Base-by-base conservation (phyloP, 2,888 invertebrate species). In the Cosmia trapezina region DNA sequence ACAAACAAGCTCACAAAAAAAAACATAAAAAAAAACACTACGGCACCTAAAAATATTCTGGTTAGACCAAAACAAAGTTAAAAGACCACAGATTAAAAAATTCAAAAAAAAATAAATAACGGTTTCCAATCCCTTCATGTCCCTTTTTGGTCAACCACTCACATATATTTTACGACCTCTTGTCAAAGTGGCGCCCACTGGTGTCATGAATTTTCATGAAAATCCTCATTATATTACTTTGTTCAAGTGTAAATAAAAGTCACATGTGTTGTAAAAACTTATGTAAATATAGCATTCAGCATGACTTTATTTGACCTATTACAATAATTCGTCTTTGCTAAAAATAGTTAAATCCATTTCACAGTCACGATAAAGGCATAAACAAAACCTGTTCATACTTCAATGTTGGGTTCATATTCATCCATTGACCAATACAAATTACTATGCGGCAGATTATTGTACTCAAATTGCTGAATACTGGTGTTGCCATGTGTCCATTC, bases 171-270 rank as follows among this genome's bases (percentile, higher is more conserved):
- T 28, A 28, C 37, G 28, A 28, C 28, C 28, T 28, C 28, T 28
- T 28, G 28, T 28, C 28, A 28, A 28, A 28, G 28, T 28, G 28
- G 28, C 28, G 28, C 28, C 28, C 1, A 28, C 28, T 28, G 28
- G 28, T 28, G 28, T 1, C 28, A 28, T 28, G 28, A 28, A 28
- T 28, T 28, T 28, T 28, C 28, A 28, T 28, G 28, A 28, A 28
- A 28, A 28, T 3, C 28, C 28, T 28, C 4, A 2, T 22, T 53
- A 14, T 41, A 45, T 51, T 53, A 22, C 5, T 54, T 77, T 54
- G 59, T 60, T 61, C n/a, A 49, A 64, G 8, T 60, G n/a, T 33
- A 79, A 80, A 78, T 80, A 63, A 80, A 74, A 80, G 59, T 54
- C 53, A 53, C 57, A 59, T 63, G 22, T 64, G 11, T 57, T 78